These are phyloP conservation scores for Protosalanx chinensis DNA, from an alignment of 2,797 vertebrate species.

Conservation along the genomic window DNA sequence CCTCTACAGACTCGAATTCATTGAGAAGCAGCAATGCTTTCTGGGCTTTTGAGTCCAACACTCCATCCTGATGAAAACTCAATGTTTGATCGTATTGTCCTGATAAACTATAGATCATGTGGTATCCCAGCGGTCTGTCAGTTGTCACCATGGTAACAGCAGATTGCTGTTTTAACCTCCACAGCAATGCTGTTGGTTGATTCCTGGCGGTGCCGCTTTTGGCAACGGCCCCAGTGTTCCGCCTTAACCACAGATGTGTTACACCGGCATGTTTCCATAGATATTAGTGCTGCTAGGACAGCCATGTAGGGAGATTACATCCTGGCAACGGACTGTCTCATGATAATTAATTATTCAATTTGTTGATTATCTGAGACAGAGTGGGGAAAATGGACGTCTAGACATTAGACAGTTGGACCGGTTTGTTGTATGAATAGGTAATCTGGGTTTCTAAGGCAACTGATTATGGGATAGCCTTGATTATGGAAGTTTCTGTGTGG, in stretches of 20 bases:
- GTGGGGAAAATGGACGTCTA: slow-evolving; percentile 23
- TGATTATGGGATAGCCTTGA: not conserved
- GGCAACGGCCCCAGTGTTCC: slow-evolving; percentile 41
- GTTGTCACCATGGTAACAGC: slow-evolving; percentile 46
- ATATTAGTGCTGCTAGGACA: slow-evolving; percentile 44
- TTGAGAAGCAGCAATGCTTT: not conserved
- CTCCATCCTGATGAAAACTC: not conserved
- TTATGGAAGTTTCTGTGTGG: not conserved
- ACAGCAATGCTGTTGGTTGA: slow-evolving; percentile 38
- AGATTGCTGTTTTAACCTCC: slow-evolving; percentile 47
- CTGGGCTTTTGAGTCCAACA: not conserved
- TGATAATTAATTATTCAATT: slow-evolving; percentile 46
- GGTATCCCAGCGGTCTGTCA: slow-evolving; percentile 32
- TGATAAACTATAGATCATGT: slow-evolving; percentile 5
- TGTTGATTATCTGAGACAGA: slow-evolving; percentile 30
- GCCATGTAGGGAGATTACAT: slow-evolving; percentile 46
- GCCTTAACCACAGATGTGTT: slow-evolving; percentile 11
- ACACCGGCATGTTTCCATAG: slow-evolving; percentile 42
- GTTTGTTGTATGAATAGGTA: slow-evolving; percentile 13
- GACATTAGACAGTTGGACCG: slow-evolving; percentile 9
- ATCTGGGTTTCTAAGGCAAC: not conserved
- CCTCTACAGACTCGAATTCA: not conserved
- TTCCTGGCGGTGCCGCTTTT: slow-evolving; percentile 19
- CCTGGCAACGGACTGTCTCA: slow-evolving; percentile 43
- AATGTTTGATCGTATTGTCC: not conserved